phyloP scores from a whole-genome alignment of 2,113 vertebrate species.

The Bos javanicus region DNA sequence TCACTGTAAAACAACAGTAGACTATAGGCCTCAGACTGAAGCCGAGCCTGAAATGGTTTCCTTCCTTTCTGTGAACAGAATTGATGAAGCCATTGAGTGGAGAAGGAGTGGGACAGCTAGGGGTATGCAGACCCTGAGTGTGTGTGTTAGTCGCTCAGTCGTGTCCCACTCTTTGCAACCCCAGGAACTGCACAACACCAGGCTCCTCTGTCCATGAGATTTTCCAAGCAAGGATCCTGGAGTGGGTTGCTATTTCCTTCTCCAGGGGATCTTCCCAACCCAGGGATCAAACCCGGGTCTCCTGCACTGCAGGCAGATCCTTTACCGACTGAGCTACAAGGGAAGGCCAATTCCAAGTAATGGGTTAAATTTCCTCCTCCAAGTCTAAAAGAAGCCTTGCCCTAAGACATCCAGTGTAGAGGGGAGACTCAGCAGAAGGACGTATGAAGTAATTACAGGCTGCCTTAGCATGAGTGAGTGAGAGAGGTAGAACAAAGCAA shows the following conservation, averaged over 20 bases:
- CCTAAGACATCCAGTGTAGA: not conserved
- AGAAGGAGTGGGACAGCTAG: not conserved
- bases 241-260: too few species aligned
- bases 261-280: too few species aligned
- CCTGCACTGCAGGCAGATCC: too few species aligned
- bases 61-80: not conserved
- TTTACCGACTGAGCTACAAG: too few species aligned
- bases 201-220: too few species aligned
- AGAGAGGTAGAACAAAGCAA: not conserved
- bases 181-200: too few species aligned
- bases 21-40: not conserved
- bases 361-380: not conserved
- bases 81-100: not conserved
- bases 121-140: not conserved
- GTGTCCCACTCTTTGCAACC: fast-evolving
- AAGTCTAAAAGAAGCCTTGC: not conserved
- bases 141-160: too few species aligned
- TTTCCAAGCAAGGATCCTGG: too few species aligned
- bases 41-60: not conserved
- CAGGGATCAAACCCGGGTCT: too few species aligned
- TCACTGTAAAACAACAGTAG: not conserved
- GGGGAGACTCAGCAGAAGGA: not conserved
- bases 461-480: not conserved
- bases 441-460: not conserved
- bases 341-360: not conserved